A percentile compares a stretch with the other conserved stretches of the same genome.
These are phyloP conservation scores for Calidris pugnax DNA, from an alignment of 2,113 vertebrate species.

Conservation along the genomic window DNA sequence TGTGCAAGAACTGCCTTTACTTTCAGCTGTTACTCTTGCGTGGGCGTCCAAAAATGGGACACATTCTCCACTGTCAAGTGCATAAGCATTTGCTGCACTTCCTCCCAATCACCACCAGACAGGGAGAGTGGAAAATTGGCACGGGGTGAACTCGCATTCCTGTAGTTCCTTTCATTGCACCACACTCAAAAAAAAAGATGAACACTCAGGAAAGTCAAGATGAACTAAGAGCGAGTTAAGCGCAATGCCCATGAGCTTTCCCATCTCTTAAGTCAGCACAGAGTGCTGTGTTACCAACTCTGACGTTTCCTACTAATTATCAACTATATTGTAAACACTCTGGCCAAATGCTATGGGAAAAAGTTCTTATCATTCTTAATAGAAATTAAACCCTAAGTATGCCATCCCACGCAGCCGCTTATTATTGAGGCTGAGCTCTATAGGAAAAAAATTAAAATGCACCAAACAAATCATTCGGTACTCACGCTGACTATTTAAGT, in stretches of 20 bases:
- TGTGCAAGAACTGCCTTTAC: background rate
- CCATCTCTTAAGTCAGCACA: background rate
- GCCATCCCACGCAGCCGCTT: background rate
- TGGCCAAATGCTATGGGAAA: background rate
- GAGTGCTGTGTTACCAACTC: background rate
- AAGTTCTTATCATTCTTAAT: background rate
- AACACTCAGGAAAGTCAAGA: background rate
- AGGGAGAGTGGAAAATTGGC: background rate
- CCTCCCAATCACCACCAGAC: background rate
- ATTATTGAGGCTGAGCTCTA: background rate
- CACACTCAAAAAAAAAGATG: background rate
- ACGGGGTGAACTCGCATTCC: background rate
- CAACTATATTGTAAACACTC: background rate
- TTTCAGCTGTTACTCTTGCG: background rate
- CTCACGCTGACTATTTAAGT: background rate
- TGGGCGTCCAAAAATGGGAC: background rate
- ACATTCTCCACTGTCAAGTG: background rate
- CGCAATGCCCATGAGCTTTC: background rate
- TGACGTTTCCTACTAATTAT: background rate
- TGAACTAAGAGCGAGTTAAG: background rate
- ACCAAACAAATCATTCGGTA: background rate
- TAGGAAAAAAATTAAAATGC: background rate
- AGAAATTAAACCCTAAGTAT: background rate
- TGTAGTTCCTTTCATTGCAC: background rate
- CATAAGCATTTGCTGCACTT: background rate